Evolutionary conservation across 2,888 invertebrate species (phyloP), one percentile per base, ranked within the genome.

Genomic region (Spilarctia lutea): DNA sequence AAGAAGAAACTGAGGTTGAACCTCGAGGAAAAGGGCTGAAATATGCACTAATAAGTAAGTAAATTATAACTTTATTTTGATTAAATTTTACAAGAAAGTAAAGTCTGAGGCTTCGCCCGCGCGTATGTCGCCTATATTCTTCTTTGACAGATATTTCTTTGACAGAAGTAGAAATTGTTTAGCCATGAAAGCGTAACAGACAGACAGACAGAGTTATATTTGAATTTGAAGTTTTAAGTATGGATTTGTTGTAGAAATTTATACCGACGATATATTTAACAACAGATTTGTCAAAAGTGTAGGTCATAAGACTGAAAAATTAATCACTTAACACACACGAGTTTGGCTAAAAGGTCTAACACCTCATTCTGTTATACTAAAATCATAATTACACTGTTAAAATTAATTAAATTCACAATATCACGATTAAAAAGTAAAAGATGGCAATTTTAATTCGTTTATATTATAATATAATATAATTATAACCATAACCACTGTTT

Each of bases 21-120:
- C 89, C 91, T 4, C 88, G 95, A 79, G 95, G 94, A 30, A 94
- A 92, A 86, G 93, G 87, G 42, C 24, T 30, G 0, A 93, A 94
- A 88, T 94, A 90, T 78, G 95, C 94, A 4, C 85, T 95, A 71
- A 78, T 94, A 79, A 93, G 95, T 95, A 84, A 93, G 95, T 94
- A 18, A 4, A 11, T 52, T 10, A n/a, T 39, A 33, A 16, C 45
- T 18, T 35, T 11, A 20, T 10, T 39, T 63, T 2, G 30, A 8
- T 63, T 30, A 63, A 27, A 30, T 3, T 63, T 63, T 4, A 18
- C n/a, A 0, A 16, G 63, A 6, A 30, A n/a, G n/a, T n/a, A n/a
- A n/a, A n/a, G n/a, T n/a, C n/a, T n/a, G n/a, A 30, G 39, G 8
- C 8, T 3, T 1, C 6, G 8, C 39, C 39, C 39, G 39, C 39